Base-by-base conservation (phyloP, 2,113 vertebrate species). In the Platysteira castanea region DNA sequence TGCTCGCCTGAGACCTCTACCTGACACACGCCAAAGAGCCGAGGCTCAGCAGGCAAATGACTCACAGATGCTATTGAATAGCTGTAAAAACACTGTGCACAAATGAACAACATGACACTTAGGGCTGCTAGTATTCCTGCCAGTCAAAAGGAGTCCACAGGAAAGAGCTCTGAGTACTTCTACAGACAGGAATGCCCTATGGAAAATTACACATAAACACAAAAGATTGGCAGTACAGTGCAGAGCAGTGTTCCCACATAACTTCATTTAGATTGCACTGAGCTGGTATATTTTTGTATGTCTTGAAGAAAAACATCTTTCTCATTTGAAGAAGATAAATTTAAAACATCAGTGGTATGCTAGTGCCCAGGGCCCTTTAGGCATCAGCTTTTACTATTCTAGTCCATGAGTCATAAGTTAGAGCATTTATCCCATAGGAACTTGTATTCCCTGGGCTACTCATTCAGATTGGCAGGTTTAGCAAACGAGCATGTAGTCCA, bases 41-140 rank as follows among this genome's bases (percentile, higher is more conserved):
- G 3, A 76, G 63, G 76, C 73, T 84, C 64, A 52, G 75, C 86
- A 60, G 4, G 88, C 80, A 95, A 98, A 98, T 97, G 96, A 95
- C 96, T 98, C 97, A 96, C 98, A 98, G 97, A 98, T 95, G 94
- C 96, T 98, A 94, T 97, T 96, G 96, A 97, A 95, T 80, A 67
- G 93, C 91, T 97, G 97, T 96, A 97, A 98, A 97, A 98, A 97
- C 96, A 97, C 87, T 83, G 88, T 83, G 86, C 24, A 27, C 84
- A 94, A 89, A 82, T 65, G 95, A 98, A 98, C 97, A 98, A 98
- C 96, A 96, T 92, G 95, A 96, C 95, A 95, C 94, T 98, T 96
- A 97, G 80, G 81, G 81, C 92, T 90, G 96, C 96, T 96, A 95
- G 95, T 95, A 74, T 90, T 96, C 86, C 97, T 98, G 97, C 97